Evolutionary conservation across 1,140 invertebrate species (phyloP).

Genomic region (Bombus difficillimus): DNA sequence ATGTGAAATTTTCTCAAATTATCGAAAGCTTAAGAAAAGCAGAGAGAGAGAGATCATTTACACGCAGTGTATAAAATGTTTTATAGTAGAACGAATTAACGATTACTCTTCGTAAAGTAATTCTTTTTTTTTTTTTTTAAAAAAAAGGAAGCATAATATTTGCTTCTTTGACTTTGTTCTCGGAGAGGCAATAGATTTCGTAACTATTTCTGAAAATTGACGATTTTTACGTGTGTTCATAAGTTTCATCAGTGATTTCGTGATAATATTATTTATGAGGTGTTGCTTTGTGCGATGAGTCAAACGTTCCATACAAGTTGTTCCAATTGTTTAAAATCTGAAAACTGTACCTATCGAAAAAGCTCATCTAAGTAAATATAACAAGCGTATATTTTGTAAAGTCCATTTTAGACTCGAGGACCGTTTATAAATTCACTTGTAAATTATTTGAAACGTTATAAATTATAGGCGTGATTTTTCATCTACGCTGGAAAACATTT

Average conservation of each 20-base stretch:
- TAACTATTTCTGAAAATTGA: not conserved
- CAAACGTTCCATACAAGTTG: not conserved
- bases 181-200: not conserved
- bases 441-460: not conserved
- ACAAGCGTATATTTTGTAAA: not conserved
- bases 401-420: not conserved
- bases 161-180: not conserved
- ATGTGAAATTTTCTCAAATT: not conserved
- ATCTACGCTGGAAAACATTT: not conserved
- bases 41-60: not conserved
- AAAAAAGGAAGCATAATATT: not conserved
- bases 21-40: not conserved
- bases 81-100: not conserved
- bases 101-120: not conserved
- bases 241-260: not conserved
- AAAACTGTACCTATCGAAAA: not conserved
- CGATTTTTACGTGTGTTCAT: not conserved
- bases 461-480: not conserved
- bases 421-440: not conserved
- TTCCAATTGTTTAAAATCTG: not conserved
- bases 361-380: not conserved
- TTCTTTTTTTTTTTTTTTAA: no score
- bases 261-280: not conserved
- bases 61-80: not conserved
- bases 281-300: not conserved